A percentile compares a stretch with the other conserved stretches of the same genome.
These are phyloP conservation scores for Cheiracanthium punctorium DNA, from an alignment of 2,888 invertebrate genomes.

Conservation along the genomic window DNA sequence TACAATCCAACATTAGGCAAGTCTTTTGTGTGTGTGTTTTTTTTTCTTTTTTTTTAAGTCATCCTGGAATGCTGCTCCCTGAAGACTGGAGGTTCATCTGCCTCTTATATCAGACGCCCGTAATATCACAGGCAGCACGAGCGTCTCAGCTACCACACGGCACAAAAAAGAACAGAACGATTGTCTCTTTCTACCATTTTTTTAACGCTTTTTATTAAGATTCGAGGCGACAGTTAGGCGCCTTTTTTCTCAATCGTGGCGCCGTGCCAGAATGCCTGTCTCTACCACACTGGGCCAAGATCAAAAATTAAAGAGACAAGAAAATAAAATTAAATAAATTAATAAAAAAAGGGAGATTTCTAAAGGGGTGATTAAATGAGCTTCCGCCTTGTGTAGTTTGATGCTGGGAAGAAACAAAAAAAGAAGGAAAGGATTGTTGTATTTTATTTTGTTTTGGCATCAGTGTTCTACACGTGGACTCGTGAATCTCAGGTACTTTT, in stretches of 20 bases:
- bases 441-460: too few relatives aligned
- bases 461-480: too few relatives aligned
- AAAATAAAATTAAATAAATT: neutral
- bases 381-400: too few relatives aligned
- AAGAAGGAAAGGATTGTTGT: too few relatives aligned
- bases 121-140: neutral
- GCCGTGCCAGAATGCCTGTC: neutral
- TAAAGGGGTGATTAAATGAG: neutral
- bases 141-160: neutral
- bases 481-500: too few relatives aligned
- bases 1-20: too few relatives aligned
- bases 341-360: neutral
- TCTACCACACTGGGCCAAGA: conserved; percentile 7
- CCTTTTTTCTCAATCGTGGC: neutral
- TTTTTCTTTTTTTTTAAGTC: neutral
- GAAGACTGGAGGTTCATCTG: neutral
- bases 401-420: too few relatives aligned
- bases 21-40: too few relatives aligned
- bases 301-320: conserved; percentile 4
- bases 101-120: neutral
- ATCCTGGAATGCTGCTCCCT: neutral
- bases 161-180: neutral
- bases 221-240: neutral
- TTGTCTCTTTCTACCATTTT: neutral
- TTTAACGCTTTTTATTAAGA: too few relatives aligned